These are phyloP conservation scores for Aptenodytes forsteri DNA, from an alignment of 2,113 vertebrate genomes.

Conservation along the genomic window DNA sequence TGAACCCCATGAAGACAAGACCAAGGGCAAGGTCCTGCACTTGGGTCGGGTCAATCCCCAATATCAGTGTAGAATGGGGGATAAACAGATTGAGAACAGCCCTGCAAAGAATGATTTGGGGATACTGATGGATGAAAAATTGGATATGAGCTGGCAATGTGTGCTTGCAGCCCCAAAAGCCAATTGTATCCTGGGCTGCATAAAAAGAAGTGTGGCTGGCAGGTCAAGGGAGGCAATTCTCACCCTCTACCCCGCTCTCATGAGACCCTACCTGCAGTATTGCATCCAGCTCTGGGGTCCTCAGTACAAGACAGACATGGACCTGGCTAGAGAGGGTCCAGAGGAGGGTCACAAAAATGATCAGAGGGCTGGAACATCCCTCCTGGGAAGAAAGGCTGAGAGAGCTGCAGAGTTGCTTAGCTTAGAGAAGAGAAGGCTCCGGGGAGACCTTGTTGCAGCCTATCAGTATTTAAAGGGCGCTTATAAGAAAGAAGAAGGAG, in stretches of 20 bases:
- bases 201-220: background rate
- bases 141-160: background rate
- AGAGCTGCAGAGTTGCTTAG: background rate
- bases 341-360: background rate
- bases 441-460: background rate
- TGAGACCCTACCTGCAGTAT: background rate
- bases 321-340: background rate
- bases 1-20: background rate
- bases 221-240: background rate
- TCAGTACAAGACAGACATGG: background rate
- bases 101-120: background rate
- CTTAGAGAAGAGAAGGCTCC: background rate
- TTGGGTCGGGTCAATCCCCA: background rate
- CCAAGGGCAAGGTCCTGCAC: background rate
- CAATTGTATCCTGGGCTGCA: background rate
- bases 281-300: background rate
- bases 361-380: background rate
- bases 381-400: background rate
- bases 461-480: background rate
- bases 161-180: background rate
- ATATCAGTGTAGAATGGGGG: background rate
- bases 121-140: background rate
- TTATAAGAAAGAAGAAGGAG: background rate
- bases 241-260: fast-evolving
- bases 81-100: background rate